Evolutionary conservation across 1,140 invertebrate species (phyloP).

Genomic region (Metopolophium dirhodum): DNA sequence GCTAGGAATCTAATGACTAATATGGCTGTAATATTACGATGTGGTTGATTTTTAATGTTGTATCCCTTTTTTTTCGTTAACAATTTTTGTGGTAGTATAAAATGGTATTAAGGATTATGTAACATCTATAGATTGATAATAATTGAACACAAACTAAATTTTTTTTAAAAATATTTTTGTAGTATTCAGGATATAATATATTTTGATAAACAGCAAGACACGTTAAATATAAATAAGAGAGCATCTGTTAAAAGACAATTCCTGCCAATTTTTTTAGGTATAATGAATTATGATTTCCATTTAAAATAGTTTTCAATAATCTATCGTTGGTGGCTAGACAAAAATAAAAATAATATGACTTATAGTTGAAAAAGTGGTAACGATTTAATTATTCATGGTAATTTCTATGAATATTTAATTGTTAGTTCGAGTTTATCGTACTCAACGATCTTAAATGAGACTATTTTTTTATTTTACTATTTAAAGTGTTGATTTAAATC

Average conservation of each 20-base stretch:
- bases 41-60: background rate
- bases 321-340: background rate
- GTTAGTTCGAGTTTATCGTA: background rate
- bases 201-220: too few relatives aligned
- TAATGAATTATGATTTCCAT: background rate
- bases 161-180: too few relatives aligned
- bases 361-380: background rate
- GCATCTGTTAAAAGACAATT: background rate
- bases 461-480: constrained; percentile 11
- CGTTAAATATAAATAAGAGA: too few relatives aligned
- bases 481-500: constrained; percentile 13
- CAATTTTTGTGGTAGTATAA: background rate
- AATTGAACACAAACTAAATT: background rate
- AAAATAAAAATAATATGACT: background rate
- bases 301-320: background rate
- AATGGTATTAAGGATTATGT: background rate
- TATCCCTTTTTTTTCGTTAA: background rate
- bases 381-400: background rate
- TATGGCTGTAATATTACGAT: too few relatives aligned
- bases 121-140: background rate
- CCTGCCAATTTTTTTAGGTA: background rate
- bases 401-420: background rate
- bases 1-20: too few relatives aligned
- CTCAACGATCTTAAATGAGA: background rate
- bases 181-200: too few relatives aligned